Evolutionary conservation across 2,888 invertebrate species (phyloP), one percentile per base, ranked within the genome.

Genomic region (Hypselothyrea guttata): DNA sequence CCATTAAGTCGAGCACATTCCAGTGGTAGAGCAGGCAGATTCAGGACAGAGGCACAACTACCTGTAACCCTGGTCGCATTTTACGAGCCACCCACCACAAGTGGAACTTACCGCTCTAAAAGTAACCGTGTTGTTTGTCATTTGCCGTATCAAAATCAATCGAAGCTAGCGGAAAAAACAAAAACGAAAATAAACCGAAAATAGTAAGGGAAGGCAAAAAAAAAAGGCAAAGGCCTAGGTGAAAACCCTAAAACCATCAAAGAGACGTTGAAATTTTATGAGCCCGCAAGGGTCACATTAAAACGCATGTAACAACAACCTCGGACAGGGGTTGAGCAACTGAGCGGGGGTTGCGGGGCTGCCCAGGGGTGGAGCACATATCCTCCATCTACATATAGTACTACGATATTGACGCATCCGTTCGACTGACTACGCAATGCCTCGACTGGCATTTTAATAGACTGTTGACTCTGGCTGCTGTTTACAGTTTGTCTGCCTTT

Each of bases 231-330:
- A 42, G 30, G 16, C 9, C 11, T 9, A 16, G 18, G 54, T 18
- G 31, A 37, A 52, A 56, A 51, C 58, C 57, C 71, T 53, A 64
- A 84, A 81, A 59, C 56, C 60, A 63, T 56, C 49, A 71, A 71
- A 61, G 56, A 73, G 61, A 72, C 61, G 74, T 63, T 59, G 77
- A 65, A 71, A 64, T 79, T 82, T 85, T 82, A 82, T 82, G 84
- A 62, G 64, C 75, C 84, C 82, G 72, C 82, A 82, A 85, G 82
- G 82, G 84, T 85, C 84, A 84, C 86, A 85, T 82, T 85, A 85
- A 85, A 83, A 77, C 66, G 66, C 86, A 85, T 85, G 81, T 85
- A 66, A 60, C 53, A 56, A 56, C 71, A 74, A 71, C 68, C n/a
- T n/a, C 73, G 37, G 44, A 65, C 42, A 8, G 13, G 11, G 22